Percentiles rank a stretch among this genome's conserved stretches.
Evolutionary conservation across 2,888 invertebrate genomes (phyloP).

Genomic region (Spodoptera exigua): DNA sequence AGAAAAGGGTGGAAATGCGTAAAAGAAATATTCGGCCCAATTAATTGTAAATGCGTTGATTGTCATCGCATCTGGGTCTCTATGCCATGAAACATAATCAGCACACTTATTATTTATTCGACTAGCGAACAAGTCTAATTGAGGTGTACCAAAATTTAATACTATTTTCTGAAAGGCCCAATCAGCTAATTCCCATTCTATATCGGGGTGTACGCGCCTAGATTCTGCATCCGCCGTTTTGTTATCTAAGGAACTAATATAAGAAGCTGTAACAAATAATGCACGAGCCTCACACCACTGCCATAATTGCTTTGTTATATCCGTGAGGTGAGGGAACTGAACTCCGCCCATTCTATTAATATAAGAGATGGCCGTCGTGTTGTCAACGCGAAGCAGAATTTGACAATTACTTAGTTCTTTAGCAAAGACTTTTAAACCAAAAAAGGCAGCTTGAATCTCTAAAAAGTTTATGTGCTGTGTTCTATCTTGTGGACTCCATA

Average conservation of each 20-base stretch:
- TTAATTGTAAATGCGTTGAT: constrained; percentile 55
- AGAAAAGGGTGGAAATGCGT: constrained; percentile 33
- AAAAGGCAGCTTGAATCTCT: constrained; percentile 15
- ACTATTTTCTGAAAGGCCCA: constrained; percentile 15
- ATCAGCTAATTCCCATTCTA: constrained; percentile 20
- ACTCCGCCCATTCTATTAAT: too few species aligned
- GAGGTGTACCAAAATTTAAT: constrained; percentile 32
- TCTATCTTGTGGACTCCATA: too few species aligned
- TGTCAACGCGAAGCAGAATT: constrained; percentile 29
- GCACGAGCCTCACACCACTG: constrained; percentile 27
- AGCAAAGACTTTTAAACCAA: constrained; percentile 8
- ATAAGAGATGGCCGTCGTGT: too few species aligned
- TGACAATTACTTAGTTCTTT: too few species aligned
- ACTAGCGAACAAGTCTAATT: constrained; percentile 53
- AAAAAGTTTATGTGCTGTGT: constrained; percentile 28
- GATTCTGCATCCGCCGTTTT: constrained; percentile 23
- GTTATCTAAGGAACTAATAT: constrained; percentile 32
- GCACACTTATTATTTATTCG: constrained; percentile 51
- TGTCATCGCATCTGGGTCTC: constrained; percentile 44
- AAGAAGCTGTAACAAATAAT: constrained; percentile 17
- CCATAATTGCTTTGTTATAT: constrained; percentile 19
- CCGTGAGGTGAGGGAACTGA: too few species aligned
- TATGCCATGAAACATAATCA: constrained; percentile 47
- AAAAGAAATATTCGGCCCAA: too few species aligned
- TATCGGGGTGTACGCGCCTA: constrained; percentile 12